Conservation (phyloP, 2,888 invertebrate species). For the Oscheius sp. region DNA sequence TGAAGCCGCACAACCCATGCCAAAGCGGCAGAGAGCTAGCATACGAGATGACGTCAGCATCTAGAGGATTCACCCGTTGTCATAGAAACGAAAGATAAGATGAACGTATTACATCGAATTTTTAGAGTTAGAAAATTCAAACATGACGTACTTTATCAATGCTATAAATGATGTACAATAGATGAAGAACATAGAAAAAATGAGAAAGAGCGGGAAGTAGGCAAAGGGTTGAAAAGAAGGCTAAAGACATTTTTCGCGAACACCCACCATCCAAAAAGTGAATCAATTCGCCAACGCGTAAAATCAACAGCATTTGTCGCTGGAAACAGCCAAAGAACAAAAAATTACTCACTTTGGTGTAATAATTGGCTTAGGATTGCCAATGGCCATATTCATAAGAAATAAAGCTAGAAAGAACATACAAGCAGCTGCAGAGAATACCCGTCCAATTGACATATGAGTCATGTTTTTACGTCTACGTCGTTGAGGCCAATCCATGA, state of each 20-base stretch:
- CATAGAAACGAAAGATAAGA: not conserved
- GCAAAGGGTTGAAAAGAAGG: not conserved
- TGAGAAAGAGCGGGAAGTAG: not conserved
- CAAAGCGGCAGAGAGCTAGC: not conserved
- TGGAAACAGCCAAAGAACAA: not conserved
- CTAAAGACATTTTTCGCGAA: too few species aligned
- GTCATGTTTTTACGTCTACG: conserved; percentile 9
- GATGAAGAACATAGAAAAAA: not conserved
- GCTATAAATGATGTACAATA: too few species aligned
- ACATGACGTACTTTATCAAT: too few species aligned
- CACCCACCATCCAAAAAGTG: too few species aligned
- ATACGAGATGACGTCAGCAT: conserved; percentile 34
- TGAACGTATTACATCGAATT: not conserved
- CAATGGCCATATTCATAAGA: conserved; percentile 17
- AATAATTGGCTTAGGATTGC: not conserved
- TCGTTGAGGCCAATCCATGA: conserved; percentile 8
- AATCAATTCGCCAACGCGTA: too few species aligned
- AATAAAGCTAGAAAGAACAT: conserved; percentile 30
- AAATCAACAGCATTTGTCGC: too few species aligned
- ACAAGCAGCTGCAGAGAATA: conserved; percentile 6
- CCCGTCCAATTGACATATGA: not conserved
- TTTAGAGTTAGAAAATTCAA: too few species aligned
- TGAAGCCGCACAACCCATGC: conserved; percentile 40
- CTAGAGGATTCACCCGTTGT: conserved; percentile 1
- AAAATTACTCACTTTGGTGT: conserved; percentile 21